These are phyloP conservation scores for Orthosia gothica DNA, from an alignment of 2,888 invertebrate genomes.

Conservation along the genomic window DNA sequence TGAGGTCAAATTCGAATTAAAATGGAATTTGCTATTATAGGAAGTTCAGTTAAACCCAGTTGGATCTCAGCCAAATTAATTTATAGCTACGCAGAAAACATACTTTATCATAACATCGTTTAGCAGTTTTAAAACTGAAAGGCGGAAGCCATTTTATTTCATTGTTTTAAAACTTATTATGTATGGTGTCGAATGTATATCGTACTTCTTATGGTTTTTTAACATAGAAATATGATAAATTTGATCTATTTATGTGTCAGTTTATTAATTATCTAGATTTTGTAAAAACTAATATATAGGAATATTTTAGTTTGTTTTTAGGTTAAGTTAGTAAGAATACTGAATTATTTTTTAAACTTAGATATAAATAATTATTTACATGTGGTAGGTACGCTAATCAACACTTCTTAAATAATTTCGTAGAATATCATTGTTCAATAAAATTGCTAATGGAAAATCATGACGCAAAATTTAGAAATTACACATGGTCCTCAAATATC, in stretches of 20 bases:
- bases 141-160: conserved; percentile 30
- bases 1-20: conserved; percentile 40
- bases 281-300: too few relatives aligned
- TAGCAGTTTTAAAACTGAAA: conserved; percentile 50
- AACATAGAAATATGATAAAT: too few relatives aligned
- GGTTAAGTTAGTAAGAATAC: too few relatives aligned
- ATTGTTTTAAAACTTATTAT: conserved; percentile 31
- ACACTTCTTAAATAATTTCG: too few relatives aligned
- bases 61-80: conserved; percentile 65
- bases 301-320: not conserved
- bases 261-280: too few relatives aligned
- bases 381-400: too few relatives aligned
- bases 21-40: conserved; percentile 35
- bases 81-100: conserved; percentile 58
- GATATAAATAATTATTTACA: too few relatives aligned
- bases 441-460: not conserved
- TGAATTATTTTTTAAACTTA: too few relatives aligned
- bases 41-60: conserved; percentile 45
- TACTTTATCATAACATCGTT: conserved; percentile 65
- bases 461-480: not conserved
- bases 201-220: too few relatives aligned
- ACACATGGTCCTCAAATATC: too few relatives aligned
- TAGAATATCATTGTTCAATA: too few relatives aligned
- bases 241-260: too few relatives aligned
- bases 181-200: not conserved